Conservation (phyloP, 2,113 vertebrate species). For the Sigmodon hispidus region DNA sequence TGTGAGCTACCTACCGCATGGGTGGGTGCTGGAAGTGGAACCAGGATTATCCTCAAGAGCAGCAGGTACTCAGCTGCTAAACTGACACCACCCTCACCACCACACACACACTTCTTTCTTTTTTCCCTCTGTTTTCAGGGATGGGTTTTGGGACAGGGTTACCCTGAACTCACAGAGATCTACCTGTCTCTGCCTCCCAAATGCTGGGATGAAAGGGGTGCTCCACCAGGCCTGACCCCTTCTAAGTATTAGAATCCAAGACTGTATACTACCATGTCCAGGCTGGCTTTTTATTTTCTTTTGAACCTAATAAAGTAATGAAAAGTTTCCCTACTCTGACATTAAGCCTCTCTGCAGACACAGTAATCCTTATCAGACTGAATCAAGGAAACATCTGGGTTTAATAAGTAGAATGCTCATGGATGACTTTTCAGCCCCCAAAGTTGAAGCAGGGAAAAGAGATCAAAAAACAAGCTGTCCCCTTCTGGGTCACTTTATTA, state of each 20-base stretch:
- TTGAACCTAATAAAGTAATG: constrained; percentile 40
- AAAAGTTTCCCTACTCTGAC: too few relatives aligned
- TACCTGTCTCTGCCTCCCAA: background rate
- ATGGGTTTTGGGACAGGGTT: background rate
- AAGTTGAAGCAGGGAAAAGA: too few relatives aligned
- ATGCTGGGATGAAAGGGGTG: background rate
- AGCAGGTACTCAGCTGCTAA: background rate
- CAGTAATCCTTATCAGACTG: too few relatives aligned
- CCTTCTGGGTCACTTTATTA: too few relatives aligned
- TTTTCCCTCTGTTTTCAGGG: background rate
- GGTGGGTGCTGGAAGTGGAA: background rate
- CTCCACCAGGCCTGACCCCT: background rate
- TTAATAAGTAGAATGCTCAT: too few relatives aligned
- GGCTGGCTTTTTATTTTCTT: background rate
- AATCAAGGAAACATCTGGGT: too few relatives aligned
- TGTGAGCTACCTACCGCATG: too few relatives aligned
- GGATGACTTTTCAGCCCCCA: too few relatives aligned
- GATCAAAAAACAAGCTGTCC: too few relatives aligned
- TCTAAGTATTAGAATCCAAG: background rate
- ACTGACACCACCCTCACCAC: background rate
- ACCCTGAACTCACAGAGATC: background rate
- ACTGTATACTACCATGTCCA: too few relatives aligned
- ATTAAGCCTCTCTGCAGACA: too few relatives aligned
- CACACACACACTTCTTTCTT: background rate
- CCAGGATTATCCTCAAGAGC: background rate